phyloP scores from a whole-genome alignment of 2,888 invertebrate genomes.

The Panopea generosa region DNA sequence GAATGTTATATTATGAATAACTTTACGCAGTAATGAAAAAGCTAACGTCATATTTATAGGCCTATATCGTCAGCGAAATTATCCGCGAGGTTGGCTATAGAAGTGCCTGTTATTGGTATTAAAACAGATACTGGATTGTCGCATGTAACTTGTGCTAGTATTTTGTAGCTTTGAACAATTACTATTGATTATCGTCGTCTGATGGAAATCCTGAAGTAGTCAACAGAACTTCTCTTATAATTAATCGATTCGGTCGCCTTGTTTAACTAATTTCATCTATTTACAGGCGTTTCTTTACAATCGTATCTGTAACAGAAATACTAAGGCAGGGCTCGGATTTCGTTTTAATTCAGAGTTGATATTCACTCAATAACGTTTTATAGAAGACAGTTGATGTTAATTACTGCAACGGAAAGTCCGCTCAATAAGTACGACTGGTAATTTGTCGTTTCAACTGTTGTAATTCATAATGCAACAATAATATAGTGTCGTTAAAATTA shows the following conservation, averaged over 20 bases:
- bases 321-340: no score
- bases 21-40: no score
- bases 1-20: no score
- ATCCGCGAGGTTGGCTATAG: constrained; percentile 3
- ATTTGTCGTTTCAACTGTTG: no score
- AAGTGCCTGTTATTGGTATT: constrained; percentile 17
- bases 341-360: no score
- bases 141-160: constrained; percentile 35
- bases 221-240: constrained; percentile 60
- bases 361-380: no score
- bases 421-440: no score
- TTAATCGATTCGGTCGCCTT: constrained; percentile 63
- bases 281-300: background rate
- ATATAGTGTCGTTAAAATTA: no score
- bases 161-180: constrained; percentile 54
- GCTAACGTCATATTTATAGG: no score
- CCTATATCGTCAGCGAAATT: background rate
- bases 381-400: no score
- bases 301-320: background rate
- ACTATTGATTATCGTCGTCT: constrained; percentile 56
- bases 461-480: no score
- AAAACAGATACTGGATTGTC: constrained; percentile 17
- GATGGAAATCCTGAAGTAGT: constrained; percentile 58
- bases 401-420: no score
- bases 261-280: constrained; percentile 41